Percentiles rank a stretch among this genome's conserved stretches.
Conservation (phyloP, 2,797 vertebrate genomes). For the Enteromius mattozi region DNA sequence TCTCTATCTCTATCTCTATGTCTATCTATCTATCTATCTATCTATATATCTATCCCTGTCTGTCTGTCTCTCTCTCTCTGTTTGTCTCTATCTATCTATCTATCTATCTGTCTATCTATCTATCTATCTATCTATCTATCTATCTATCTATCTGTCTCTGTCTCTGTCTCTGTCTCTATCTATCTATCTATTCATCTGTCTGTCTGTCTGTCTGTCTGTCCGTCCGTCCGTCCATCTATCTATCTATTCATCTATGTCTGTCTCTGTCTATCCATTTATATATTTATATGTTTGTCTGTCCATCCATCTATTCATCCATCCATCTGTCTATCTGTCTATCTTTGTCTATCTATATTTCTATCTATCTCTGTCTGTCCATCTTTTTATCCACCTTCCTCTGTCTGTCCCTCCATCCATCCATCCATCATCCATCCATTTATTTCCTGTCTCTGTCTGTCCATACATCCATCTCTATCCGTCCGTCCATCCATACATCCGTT, state of each 20-base stretch:
- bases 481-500: neutral
- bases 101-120: too few relatives aligned
- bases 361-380: too few relatives aligned
- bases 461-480: neutral
- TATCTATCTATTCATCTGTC: neutral
- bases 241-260: neutral
- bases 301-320: neutral
- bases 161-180: neutral
- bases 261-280: neutral
- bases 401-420: too few relatives aligned
- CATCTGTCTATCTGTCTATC: too few relatives aligned
- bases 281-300: neutral
- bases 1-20: too few relatives aligned
- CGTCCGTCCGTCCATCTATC: neutral
- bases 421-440: neutral
- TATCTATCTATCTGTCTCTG: accelerated
- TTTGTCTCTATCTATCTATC: too few relatives aligned
- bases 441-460: neutral
- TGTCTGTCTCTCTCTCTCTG: too few relatives aligned
- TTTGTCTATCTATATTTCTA: too few relatives aligned
- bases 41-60: too few relatives aligned
- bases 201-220: neutral
- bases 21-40: too few relatives aligned
- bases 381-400: too few relatives aligned
- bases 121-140: neutral